Percentiles rank a stretch among this genome's conserved stretches.
These are phyloP conservation scores for Pissodes strobi DNA, from an alignment of 1,140 invertebrate genomes.

Conservation along the genomic window DNA sequence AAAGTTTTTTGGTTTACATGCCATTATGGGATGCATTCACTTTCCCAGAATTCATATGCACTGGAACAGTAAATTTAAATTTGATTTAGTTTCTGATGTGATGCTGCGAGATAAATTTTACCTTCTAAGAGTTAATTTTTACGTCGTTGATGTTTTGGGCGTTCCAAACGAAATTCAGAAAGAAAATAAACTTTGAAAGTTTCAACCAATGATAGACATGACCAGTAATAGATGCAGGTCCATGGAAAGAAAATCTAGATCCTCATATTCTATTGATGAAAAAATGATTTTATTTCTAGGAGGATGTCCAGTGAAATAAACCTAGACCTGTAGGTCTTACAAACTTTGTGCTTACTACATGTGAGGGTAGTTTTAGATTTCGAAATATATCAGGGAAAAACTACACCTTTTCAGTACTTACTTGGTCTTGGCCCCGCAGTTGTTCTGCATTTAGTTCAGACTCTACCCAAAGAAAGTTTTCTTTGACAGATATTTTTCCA, in stretches of 20 bases:
- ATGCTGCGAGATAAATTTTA: slow-evolving; percentile 22
- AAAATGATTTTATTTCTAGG: slow-evolving; percentile 44
- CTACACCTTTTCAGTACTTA: slow-evolving; percentile 11
- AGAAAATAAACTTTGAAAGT: slow-evolving; percentile 21
- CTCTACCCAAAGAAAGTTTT: slow-evolving; percentile 33
- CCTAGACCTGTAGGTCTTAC: slow-evolving; percentile 44
- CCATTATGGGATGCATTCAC: slow-evolving; percentile 26
- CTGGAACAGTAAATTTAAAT: slow-evolving; percentile 24
- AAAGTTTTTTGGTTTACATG: slow-evolving; percentile 18
- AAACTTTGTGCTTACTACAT: slow-evolving; percentile 38
- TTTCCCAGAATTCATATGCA: slow-evolving; percentile 29
- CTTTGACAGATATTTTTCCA: slow-evolving; percentile 42
- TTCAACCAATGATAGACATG: slow-evolving; percentile 13
- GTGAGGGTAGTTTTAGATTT: slow-evolving; percentile 38
- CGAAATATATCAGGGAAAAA: slow-evolving; percentile 33
- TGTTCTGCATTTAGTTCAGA: too few species aligned
- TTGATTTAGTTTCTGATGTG: slow-evolving; percentile 11
- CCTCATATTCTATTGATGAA: slow-evolving; percentile 36
- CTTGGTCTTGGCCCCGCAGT: slow-evolving; percentile 34
- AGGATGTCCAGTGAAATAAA: slow-evolving; percentile 37
- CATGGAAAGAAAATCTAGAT: too few species aligned
- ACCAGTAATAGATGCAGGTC: neutral
- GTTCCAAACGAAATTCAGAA: slow-evolving; percentile 14
- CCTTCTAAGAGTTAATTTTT: slow-evolving; percentile 16
- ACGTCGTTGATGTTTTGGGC: slow-evolving; percentile 16